Base-by-base conservation (phyloP, 2,888 invertebrate species). In the Taphrorychus bicolor region DNA sequence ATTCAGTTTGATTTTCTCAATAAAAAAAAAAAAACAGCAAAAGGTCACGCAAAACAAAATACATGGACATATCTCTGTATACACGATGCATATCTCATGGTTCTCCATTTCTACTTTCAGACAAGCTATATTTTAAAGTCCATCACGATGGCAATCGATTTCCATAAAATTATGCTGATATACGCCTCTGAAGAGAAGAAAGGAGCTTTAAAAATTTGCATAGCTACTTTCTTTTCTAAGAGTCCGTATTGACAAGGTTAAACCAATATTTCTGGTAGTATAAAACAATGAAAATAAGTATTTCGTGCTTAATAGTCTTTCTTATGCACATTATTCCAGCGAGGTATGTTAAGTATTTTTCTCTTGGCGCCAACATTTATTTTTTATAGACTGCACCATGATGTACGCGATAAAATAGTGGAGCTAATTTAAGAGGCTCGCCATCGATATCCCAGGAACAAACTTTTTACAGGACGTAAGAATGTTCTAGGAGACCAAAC, bases 91-190 rank as follows among this genome's bases (percentile, higher is more conserved):
- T 57, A 59, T 52, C 24, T 52, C 51, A n/a, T n/a, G n/a, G 58
- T 64, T 58, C 64, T 21, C 21, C 49, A 51, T 61, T 63, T 59
- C 52, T 65, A 41, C 45, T 19, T 23, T 49, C 57, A 51, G 59
- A 9, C 65, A 59, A 41, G 65, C 11, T 59, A 32, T 52, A 59
- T 59, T 56, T 52, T 23, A 40, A 58, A 58, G 65, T 53, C 52
- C 59, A 54, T 66, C 59, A 65, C 66, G 66, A 66, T 59, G 24
- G 59, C 54, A 66, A 66, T 59, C 66, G 59, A 66, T 59, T 66
- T 59, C 66, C 66, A 66, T 66, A 66, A 58, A 66, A 53, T 23
- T 66, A 24, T 5, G 21, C 22, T 66, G 66, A 66, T 66, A 59
- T 66, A 66, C 49, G n/a, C 22, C 16, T 40, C 21, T 17, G 54